Percentiles rank a stretch among this genome's conserved stretches.
phyloP scores from a whole-genome alignment of 1,140 invertebrate species.

The Vanessa atalanta region DNA sequence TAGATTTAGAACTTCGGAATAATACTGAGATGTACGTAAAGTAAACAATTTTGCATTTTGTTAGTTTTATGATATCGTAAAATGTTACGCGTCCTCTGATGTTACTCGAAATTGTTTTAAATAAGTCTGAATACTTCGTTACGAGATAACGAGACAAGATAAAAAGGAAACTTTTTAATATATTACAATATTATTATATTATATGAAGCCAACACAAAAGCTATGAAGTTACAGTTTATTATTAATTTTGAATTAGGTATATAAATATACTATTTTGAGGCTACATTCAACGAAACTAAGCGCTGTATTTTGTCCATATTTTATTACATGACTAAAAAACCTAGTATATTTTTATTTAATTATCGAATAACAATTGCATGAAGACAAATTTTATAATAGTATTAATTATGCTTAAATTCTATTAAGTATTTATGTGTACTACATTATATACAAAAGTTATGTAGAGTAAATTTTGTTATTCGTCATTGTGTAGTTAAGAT shows the following conservation, averaged over 20 bases:
- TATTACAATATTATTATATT: neutral
- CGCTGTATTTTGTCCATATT: too few relatives aligned
- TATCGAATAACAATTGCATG: too few relatives aligned
- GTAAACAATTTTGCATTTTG: conserved; percentile 12
- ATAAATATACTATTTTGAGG: neutral
- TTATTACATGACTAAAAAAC: too few relatives aligned
- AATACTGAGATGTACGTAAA: conserved; percentile 3
- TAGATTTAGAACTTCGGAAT: conserved; percentile 11
- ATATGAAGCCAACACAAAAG: too few relatives aligned
- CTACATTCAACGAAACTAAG: too few relatives aligned
- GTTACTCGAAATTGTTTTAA: conserved; percentile 22
- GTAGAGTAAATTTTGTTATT: too few relatives aligned
- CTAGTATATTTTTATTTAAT: too few relatives aligned
- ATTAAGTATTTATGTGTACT: too few relatives aligned
- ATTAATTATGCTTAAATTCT: too few relatives aligned
- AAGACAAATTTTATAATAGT: too few relatives aligned
- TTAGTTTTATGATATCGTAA: conserved; percentile 30
- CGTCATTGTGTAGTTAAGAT: too few relatives aligned
- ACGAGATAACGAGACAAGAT: neutral
- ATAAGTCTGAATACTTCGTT: conserved; percentile 18
- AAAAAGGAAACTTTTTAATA: neutral
- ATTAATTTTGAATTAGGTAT: neutral
- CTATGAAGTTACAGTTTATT: neutral
- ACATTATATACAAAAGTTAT: too few relatives aligned
- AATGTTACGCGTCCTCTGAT: conserved; percentile 27